These are phyloP conservation scores for Carcinoscorpius rotundicauda DNA, from an alignment of 1,140 invertebrate species.

Conservation along the genomic window DNA sequence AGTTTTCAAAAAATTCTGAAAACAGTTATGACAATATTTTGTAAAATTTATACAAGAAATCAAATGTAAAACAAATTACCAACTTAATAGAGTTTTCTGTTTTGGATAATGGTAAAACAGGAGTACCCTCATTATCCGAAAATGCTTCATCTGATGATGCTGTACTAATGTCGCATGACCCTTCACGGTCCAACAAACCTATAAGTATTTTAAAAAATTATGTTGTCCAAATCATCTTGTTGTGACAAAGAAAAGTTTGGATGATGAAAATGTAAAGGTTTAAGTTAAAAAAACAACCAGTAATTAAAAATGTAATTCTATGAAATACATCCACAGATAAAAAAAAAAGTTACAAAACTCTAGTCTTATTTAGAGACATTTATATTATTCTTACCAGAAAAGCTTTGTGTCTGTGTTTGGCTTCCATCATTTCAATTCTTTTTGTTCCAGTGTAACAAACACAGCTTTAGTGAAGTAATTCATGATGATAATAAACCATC, in stretches of 20 bases:
- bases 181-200: conserved; percentile 8
- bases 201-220: background rate
- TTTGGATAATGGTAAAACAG: conserved; percentile 13
- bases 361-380: too few relatives aligned
- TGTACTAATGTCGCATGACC: background rate
- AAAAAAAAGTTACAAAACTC: too few relatives aligned
- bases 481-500: too few relatives aligned
- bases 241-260: background rate
- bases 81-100: conserved; percentile 8
- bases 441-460: too few relatives aligned
- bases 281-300: background rate
- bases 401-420: too few relatives aligned
- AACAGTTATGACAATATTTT: background rate
- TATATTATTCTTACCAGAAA: background rate
- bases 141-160: conserved; percentile 17
- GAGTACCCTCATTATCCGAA: conserved; percentile 19
- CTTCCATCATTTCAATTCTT: too few relatives aligned
- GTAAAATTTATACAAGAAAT: background rate
- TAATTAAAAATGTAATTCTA: background rate
- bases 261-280: background rate
- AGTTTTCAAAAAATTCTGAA: background rate
- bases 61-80: conserved; percentile 8
- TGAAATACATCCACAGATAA: background rate
- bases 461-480: too few relatives aligned
- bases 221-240: background rate